Conservation (phyloP, 2,888 invertebrate genomes). For the Chironomus tentans region DNA sequence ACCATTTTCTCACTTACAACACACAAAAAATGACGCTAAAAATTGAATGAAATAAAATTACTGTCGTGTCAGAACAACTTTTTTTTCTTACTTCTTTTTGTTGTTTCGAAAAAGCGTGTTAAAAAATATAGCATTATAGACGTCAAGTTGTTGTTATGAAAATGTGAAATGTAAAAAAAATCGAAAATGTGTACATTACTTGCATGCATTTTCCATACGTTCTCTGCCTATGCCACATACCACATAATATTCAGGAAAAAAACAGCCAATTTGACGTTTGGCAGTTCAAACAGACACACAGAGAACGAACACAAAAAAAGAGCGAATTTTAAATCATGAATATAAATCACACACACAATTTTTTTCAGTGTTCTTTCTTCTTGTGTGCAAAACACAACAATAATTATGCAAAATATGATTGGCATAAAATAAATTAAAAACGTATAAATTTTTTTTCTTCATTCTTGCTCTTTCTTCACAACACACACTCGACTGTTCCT, state of each 20-base stretch:
- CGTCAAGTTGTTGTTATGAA: conserved; percentile 19
- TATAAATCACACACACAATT: conserved; percentile 20
- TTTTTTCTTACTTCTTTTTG: background rate
- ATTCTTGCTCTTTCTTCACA: background rate
- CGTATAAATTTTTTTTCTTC: conserved; percentile 16
- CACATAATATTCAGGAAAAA: background rate
- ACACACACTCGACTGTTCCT: too few species aligned
- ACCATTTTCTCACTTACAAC: too few species aligned
- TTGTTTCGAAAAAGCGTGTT: conserved; percentile 11
- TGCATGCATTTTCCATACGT: conserved; percentile 20
- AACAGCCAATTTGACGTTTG: conserved; percentile 10
- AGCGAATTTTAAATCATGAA: conserved; percentile 24
- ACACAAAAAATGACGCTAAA: background rate
- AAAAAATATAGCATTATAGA: conserved; percentile 20
- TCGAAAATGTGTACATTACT: conserved; percentile 18
- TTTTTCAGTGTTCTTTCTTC: background rate
- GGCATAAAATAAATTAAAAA: conserved; percentile 26
- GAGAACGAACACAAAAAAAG: background rate
- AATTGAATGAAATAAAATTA: conserved; percentile 3
- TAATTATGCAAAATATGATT: conserved; percentile 26
- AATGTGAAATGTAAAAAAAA: background rate
- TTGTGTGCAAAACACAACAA: conserved; percentile 5
- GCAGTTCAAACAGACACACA: conserved; percentile 5
- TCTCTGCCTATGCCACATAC: background rate
- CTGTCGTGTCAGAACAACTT: conserved; percentile 19